Evolutionary conservation across 2,113 vertebrate species (phyloP).

Genomic region (Xenopus laevis): DNA sequence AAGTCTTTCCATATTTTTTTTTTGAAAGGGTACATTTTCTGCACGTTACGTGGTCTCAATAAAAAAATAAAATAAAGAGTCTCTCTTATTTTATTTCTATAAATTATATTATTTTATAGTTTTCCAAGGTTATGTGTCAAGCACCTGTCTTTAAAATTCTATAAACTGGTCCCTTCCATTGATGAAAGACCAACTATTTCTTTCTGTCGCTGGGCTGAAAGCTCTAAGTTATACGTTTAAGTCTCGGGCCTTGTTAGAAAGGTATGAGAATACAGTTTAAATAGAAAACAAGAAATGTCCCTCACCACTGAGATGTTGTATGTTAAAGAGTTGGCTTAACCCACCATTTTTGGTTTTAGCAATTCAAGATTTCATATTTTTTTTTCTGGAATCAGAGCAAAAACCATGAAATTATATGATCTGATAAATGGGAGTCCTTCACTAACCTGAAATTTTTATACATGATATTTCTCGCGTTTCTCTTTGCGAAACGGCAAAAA

Average conservation of each 20-base stretch:
- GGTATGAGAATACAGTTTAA: too few relatives aligned
- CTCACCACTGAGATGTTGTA: too few relatives aligned
- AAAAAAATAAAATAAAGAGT: constrained; percentile 83
- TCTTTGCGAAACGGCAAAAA: too few relatives aligned
- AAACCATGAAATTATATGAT: too few relatives aligned
- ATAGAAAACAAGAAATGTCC: background rate
- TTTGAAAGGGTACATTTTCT: constrained; percentile 74
- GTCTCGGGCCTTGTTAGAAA: background rate
- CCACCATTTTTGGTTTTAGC: too few relatives aligned
- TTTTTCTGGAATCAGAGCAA: too few relatives aligned
- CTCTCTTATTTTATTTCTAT: constrained; percentile 74
- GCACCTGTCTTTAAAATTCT: constrained; percentile 73
- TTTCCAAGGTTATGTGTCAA: constrained; percentile 75
- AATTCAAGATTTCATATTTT: too few relatives aligned
- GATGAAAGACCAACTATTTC: constrained; percentile 41
- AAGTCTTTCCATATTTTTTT: constrained; percentile 75
- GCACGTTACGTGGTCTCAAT: constrained; percentile 79
- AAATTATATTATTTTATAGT: constrained; percentile 77
- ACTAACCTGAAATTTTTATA: too few relatives aligned
- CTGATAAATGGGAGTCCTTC: too few relatives aligned
- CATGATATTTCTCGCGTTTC: too few relatives aligned
- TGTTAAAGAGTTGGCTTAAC: too few relatives aligned
- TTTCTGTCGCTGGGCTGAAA: constrained; percentile 1
- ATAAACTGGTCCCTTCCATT: constrained; percentile 62
- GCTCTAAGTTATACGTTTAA: constrained; percentile 7